phyloP scores from a whole-genome alignment of 2,797 vertebrate species.

The Scomberomorus guttatus region DNA sequence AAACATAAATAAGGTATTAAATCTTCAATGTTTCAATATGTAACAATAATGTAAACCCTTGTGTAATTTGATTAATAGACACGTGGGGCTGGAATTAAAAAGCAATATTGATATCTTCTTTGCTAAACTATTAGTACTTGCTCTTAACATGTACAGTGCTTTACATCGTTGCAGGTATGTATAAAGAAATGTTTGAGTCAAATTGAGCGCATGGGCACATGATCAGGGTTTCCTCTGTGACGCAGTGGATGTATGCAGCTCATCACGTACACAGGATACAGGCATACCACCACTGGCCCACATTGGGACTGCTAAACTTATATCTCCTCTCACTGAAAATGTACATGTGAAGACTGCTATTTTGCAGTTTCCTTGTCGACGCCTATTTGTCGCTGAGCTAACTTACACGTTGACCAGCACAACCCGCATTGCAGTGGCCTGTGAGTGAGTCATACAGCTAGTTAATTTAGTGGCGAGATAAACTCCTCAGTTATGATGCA shows the following conservation, averaged over 20 bases:
- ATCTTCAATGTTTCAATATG: background rate
- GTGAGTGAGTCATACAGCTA: background rate
- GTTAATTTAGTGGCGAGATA: background rate
- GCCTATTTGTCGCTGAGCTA: too few relatives aligned
- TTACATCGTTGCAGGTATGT: background rate
- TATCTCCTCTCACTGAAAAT: background rate
- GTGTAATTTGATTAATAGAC: background rate
- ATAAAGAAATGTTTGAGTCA: background rate
- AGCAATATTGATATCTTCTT: background rate
- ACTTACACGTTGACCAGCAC: background rate
- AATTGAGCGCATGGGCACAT: slow-evolving; percentile 54
- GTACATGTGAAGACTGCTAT: fast-evolving
- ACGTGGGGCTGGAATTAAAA: background rate
- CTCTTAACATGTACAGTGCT: fast-evolving
- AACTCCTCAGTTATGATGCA: background rate
- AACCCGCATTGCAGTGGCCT: slow-evolving; percentile 61
- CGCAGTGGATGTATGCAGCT: slow-evolving; percentile 78
- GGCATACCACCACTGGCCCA: slow-evolving; percentile 21
- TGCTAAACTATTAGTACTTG: too few relatives aligned
- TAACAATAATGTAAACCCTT: background rate
- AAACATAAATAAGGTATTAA: background rate
- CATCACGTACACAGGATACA: slow-evolving; percentile 91
- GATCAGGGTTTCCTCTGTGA: slow-evolving; percentile 79
- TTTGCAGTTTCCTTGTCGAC: too few relatives aligned
- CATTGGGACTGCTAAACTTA: background rate